These are phyloP conservation scores for Drosophila murphyi DNA, from an alignment of 1,140 invertebrate species.

Conservation along the genomic window DNA sequence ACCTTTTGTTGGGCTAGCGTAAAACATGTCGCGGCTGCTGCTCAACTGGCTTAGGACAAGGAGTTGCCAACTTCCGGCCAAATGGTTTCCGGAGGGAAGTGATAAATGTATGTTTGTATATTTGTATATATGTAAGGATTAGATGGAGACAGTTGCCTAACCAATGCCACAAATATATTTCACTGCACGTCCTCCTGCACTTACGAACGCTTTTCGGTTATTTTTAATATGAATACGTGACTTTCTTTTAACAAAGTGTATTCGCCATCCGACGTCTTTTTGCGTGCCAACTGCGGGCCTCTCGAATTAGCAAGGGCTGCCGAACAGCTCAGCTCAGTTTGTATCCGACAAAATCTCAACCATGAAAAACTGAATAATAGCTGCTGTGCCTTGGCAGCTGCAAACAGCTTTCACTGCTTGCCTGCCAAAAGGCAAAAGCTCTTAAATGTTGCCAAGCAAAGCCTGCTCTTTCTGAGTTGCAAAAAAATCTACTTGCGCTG, in stretches of 20 bases:
- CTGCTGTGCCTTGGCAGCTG: too few relatives aligned
- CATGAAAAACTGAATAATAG: background rate
- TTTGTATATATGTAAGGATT: background rate
- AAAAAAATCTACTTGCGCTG: too few relatives aligned
- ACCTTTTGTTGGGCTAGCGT: conserved; percentile 28
- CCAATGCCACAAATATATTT: conserved; percentile 69
- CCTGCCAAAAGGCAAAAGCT: too few relatives aligned
- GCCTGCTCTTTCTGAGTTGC: too few relatives aligned
- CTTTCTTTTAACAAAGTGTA: conserved; percentile 57
- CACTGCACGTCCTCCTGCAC: conserved; percentile 76
- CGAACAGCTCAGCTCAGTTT: background rate
- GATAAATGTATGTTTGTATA: background rate
- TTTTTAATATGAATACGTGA: conserved; percentile 81
- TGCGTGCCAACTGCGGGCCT: background rate
- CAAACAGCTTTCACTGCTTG: too few relatives aligned
- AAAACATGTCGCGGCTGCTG: conserved; percentile 40
- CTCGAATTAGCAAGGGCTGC: background rate
- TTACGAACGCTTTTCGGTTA: conserved; percentile 79
- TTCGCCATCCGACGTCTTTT: conserved; percentile 17
- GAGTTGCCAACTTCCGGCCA: conserved; percentile 20
- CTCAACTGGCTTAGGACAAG: conserved; percentile 26
- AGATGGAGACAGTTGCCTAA: background rate
- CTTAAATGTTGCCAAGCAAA: too few relatives aligned
- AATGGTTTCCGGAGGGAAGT: background rate
- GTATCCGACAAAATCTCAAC: background rate